Base-by-base conservation (phyloP, 2,797 vertebrate species). In the Tenualosa ilisha region DNA sequence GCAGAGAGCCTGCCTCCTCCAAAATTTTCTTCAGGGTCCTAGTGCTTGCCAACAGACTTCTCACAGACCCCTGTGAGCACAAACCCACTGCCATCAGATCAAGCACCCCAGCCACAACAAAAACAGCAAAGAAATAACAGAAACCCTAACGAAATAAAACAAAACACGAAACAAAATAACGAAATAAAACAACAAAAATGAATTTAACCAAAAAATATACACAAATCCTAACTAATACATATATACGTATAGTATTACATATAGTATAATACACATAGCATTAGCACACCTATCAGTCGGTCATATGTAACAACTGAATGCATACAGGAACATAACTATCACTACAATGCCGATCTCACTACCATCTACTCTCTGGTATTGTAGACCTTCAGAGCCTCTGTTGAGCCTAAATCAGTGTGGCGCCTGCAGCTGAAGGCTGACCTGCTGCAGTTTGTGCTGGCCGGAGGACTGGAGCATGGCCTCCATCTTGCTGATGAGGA, bases 1-100 rank as follows among this genome's bases (percentile, higher is more conserved):
- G 96, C 84, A 97, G 94, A 75, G 96, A 92, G 0, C 88, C 51
- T 0, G 95, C 95, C 91, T 97, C 95, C 49, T 97, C 94, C 87
- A 98, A 91, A 88, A 96, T 86, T 43, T 87, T 89, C 1, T 91
- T 92, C 91, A 99, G 93, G 81, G 93, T 92, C 68, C 86, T 92
- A n/a, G 94, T 82, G 0, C 92, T 95, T 75, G 91, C 91, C 89
- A 93, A 91, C 4, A 98, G 91, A 51, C 92, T 95, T 3, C 82
- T 91, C 6, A 92, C 24, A 0, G 88, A 86, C 0, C 68, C 86
- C 0, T 91, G 83, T 84, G 91, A 49, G 37, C 22, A 59, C 84
- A 81, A 46, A 43, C 22, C 40, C 6, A 6, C 4, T 31, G 4
- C 13, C 65, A 72, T 63, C 59, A 63, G n/a, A 6, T 63, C 22